Base-by-base conservation (phyloP, 2,113 vertebrate species). In the Oreochromis spilurus region DNA sequence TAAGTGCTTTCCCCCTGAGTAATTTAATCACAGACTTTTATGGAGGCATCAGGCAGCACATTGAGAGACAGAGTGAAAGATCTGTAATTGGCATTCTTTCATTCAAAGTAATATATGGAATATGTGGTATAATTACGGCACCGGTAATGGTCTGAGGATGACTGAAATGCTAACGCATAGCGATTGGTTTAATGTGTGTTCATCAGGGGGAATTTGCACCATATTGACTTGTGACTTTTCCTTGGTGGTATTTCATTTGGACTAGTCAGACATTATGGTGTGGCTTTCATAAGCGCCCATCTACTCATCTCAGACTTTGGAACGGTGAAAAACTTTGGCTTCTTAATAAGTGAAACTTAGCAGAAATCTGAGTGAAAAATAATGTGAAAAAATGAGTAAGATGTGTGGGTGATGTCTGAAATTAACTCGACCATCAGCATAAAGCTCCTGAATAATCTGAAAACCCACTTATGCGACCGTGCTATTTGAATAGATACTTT, bases 71-170 rank as follows among this genome's bases (percentile, higher is more conserved):
- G 84, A 95, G 90, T 94, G 95, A 92, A 94, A 93, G 92, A 84
- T 91, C 82, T 90, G 89, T 93, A 93, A 95, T 94, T 94, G 93
- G 90, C 94, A 92, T 95, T 95, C 91, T 95, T 95, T 95, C 91
- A 93, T 93, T 94, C 87, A 89, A 87, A 91, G 88, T 92, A 93
- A 95, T 94, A 93, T 93, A 94, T 93, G 86, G 92, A 95, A 94
- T 95, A 93, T 90, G 91, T 90, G 91, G 85, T 88, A 84, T 95
- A 95, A 95, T 96, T 94, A 92, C 88, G 87, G 87, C 48, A 13
- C 58, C 50, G 53, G 88, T 94, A 94, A 94, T 93, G 91, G 91
- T 82, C 75, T 89, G 55, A 38, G 79, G 83, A 90, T 36, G 82
- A 86, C 62, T 80, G 91, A 94, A 89, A 94, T 86, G 87, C 90